Percentiles rank a stretch among this genome's conserved stretches.
These are phyloP conservation scores for Galagoides demidoff DNA, from an alignment of 2,797 vertebrate species.

Conservation along the genomic window DNA sequence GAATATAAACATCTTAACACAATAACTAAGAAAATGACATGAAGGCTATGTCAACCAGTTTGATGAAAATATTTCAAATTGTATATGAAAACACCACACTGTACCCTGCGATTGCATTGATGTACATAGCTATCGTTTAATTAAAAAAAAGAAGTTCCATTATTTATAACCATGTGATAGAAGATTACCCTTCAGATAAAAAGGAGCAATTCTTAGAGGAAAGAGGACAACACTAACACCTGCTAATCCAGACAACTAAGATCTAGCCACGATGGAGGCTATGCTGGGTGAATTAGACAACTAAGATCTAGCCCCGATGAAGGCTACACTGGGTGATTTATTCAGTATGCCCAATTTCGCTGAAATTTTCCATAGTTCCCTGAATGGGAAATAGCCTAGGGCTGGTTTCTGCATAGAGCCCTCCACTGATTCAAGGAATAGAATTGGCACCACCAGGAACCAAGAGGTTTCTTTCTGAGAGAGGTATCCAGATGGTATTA, in stretches of 20 bases:
- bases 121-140: no score
- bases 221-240: background rate
- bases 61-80: no score
- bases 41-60: no score
- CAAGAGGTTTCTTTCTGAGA: background rate
- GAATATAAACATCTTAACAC: no score
- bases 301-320: no score
- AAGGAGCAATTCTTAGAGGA: background rate
- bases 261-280: background rate
- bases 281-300: background rate
- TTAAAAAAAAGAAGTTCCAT: background rate
- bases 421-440: background rate
- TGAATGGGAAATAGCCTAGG: background rate
- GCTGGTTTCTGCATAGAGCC: background rate
- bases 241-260: conserved; percentile 13
- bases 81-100: no score
- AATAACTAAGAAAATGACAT: no score
- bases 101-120: no score
- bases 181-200: background rate
- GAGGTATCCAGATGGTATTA: background rate
- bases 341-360: background rate
- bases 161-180: conserved; percentile 25
- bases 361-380: background rate
- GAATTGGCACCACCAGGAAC: background rate
- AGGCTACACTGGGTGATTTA: background rate